These are phyloP conservation scores for Percopsis transmontana DNA, from an alignment of 2,113 vertebrate genomes.

Conservation along the genomic window DNA sequence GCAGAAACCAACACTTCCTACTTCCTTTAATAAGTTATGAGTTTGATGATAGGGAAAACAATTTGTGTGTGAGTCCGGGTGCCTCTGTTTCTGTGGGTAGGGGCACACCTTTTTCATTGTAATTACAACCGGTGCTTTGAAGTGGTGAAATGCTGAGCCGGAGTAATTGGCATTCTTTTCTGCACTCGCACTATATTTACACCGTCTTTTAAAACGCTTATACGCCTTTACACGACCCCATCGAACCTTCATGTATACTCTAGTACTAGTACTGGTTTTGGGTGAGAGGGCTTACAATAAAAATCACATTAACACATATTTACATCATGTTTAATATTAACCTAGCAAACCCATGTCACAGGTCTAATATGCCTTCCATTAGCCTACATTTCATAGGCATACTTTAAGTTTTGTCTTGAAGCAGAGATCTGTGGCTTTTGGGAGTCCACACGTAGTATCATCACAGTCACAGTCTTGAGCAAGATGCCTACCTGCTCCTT, in stretches of 20 bases:
- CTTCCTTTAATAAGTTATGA: constrained; percentile 73
- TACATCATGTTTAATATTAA: too few relatives aligned
- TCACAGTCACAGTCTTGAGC: too few relatives aligned
- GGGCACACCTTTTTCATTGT: constrained; percentile 75
- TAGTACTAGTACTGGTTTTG: too few relatives aligned
- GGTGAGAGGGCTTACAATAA: too few relatives aligned
- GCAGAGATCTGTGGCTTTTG: too few relatives aligned
- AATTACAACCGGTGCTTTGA: constrained; percentile 77
- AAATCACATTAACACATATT: too few relatives aligned
- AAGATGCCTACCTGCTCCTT: too few relatives aligned
- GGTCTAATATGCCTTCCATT: too few relatives aligned
- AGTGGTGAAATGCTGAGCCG: constrained; percentile 73
- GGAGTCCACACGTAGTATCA: too few relatives aligned
- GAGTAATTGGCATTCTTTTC: constrained; percentile 66
- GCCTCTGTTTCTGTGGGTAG: constrained; percentile 63
- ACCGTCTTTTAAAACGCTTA: constrained; percentile 64
- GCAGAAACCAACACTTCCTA: constrained; percentile 68
- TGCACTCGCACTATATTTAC: constrained; percentile 68
- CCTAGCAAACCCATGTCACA: too few relatives aligned
- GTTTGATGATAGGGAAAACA: constrained; percentile 69
- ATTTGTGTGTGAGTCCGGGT: constrained; percentile 70
- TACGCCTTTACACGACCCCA: constrained; percentile 34
- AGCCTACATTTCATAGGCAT: too few relatives aligned
- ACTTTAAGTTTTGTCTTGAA: too few relatives aligned
- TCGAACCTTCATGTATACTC: constrained; percentile 14